A percentile compares a stretch with the other conserved stretches of the same genome.
Conservation (phyloP, 2,797 vertebrate genomes). For the Argya squamiceps region DNA sequence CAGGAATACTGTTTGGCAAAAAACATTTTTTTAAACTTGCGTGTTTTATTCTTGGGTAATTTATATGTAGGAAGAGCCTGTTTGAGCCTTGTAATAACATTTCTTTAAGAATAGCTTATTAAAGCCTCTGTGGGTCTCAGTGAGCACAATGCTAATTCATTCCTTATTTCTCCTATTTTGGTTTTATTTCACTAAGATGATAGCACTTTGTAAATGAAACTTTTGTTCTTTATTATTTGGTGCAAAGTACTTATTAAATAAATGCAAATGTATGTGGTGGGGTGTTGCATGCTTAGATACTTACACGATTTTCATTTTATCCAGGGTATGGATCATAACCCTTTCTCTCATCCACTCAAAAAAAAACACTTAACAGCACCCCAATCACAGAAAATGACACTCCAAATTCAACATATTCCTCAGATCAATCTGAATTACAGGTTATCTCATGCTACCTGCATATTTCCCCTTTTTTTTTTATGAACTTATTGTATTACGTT, state of each 20-base stretch:
- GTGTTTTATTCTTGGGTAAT: not conserved
- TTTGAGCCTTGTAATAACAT: not conserved
- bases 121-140: not conserved
- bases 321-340: not conserved
- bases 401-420: not conserved
- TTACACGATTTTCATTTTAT: not conserved
- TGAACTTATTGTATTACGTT: not conserved
- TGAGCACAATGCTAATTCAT: not conserved
- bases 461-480: not conserved
- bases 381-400: not conserved
- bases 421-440: not conserved
- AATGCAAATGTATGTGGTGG: not conserved
- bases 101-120: not conserved
- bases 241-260: slow-evolving; percentile 5
- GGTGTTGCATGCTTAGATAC: not conserved
- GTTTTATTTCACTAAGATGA: not conserved
- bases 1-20: not conserved
- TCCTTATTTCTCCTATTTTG: not conserved
- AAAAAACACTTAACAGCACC: not conserved
- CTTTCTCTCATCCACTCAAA: not conserved
- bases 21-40: not conserved
- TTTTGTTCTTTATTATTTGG: not conserved
- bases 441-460: not conserved
- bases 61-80: not conserved
- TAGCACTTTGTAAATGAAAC: not conserved